Percentiles rank a stretch among this genome's conserved stretches.
Evolutionary conservation across 2,888 invertebrate genomes (phyloP).

Genomic region (Neelides folsomi): DNA sequence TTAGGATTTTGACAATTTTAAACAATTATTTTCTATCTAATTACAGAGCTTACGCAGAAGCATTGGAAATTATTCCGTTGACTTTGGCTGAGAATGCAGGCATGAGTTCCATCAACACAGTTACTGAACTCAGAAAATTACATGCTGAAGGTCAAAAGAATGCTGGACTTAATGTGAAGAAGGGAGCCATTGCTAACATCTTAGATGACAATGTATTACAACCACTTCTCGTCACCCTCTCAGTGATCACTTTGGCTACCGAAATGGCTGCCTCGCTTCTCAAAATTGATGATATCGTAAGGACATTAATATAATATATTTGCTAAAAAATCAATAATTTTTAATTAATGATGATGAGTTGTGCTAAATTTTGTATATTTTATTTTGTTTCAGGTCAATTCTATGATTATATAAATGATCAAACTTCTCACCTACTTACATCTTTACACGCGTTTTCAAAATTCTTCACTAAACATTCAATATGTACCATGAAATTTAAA

Average conservation of each 20-base stretch:
- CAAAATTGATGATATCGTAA: constrained; percentile 98
- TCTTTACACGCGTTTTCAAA: too few relatives aligned
- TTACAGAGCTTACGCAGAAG: constrained; percentile 77
- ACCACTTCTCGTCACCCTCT: constrained; percentile 85
- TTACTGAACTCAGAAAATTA: constrained; percentile 86
- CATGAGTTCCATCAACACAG: constrained; percentile 83
- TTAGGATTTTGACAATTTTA: too few relatives aligned
- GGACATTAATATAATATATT: too few relatives aligned
- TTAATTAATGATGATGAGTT: too few relatives aligned
- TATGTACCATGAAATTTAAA: too few relatives aligned
- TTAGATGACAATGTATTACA: constrained; percentile 94
- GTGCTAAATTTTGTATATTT: too few relatives aligned
- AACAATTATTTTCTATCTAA: background rate
- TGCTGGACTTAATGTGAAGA: constrained; percentile 91
- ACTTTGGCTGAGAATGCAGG: constrained; percentile 87
- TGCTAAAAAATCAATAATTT: too few relatives aligned
- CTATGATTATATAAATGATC: too few relatives aligned
- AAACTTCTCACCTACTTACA: too few relatives aligned
- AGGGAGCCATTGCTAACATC: constrained; percentile 92
- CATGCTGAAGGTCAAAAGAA: constrained; percentile 76
- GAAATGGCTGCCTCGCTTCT: constrained; percentile 95
- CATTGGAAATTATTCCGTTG: constrained; percentile 82
- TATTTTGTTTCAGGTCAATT: too few relatives aligned
- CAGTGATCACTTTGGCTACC: constrained; percentile 82
- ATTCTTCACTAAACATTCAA: too few relatives aligned